A percentile compares a stretch with the other conserved stretches of the same genome.
Conservation (phyloP, 1,140 invertebrate species). For the Euura lappo region DNA sequence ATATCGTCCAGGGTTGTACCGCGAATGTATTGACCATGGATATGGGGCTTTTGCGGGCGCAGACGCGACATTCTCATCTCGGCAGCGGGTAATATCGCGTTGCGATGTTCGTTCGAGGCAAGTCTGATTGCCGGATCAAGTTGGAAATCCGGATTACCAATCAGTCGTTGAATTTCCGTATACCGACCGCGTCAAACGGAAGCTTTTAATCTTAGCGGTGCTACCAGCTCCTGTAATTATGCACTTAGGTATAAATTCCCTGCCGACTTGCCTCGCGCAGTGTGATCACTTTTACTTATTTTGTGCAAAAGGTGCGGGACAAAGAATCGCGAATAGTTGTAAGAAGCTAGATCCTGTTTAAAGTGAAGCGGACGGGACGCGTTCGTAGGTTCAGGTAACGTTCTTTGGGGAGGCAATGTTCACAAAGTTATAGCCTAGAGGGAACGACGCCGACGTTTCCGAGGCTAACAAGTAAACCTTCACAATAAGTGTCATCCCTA, state of each 20-base stretch:
- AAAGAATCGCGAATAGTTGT: too few species aligned
- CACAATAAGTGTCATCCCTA: constrained; percentile 1
- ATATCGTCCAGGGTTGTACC: background rate
- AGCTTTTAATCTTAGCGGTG: background rate
- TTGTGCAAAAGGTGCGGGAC: too few species aligned
- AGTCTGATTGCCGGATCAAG: constrained; percentile 36
- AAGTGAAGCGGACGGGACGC: background rate
- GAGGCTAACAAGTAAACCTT: constrained; percentile 1
- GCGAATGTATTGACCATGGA: constrained; percentile 17
- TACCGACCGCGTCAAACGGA: constrained; percentile 7
- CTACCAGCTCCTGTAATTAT: too few species aligned
- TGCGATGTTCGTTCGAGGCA: constrained; percentile 27
- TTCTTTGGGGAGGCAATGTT: background rate
- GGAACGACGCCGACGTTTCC: background rate
- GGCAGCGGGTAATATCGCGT: constrained; percentile 19
- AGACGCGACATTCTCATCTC: constrained; percentile 6
- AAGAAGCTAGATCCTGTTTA: background rate
- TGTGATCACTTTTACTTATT: too few species aligned
- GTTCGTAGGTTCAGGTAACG: background rate
- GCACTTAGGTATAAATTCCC: too few species aligned
- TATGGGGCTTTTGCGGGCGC: background rate
- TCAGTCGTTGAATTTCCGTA: constrained; percentile 26
- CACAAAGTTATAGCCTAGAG: constrained; percentile 5
- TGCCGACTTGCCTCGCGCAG: too few species aligned
- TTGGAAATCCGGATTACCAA: constrained; percentile 31